Evolutionary conservation across 2,888 invertebrate genomes (phyloP), one percentile per base, ranked within the genome.

Genomic region (Lycaena phlaeas): DNA sequence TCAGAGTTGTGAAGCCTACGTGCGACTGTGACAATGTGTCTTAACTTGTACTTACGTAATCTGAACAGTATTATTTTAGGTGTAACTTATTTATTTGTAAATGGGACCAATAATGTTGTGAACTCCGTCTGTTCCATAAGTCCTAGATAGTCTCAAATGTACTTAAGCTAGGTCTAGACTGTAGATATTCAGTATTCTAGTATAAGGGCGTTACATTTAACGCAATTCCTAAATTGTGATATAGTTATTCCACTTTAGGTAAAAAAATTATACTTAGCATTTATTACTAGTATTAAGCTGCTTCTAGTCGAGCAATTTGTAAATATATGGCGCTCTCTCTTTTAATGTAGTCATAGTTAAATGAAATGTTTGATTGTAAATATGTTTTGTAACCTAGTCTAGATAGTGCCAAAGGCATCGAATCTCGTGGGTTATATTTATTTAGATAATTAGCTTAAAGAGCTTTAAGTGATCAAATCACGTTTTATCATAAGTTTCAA

Each of bases 141-240:
- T 44, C 42, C 41, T 46, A 18, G n/a, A 38, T 41, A 38, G 10
- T 37, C 25, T 38, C 34, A 17, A 18, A 30, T 37, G 43, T 37
- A 41, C 40, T 40, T 46, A 45, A 40, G 12, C n/a, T 38, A 28
- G 38, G 50, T 38, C 37, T 47, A 49, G 44, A 41, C 42, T 44
- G 41, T 30, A 65, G 64, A 49, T 59, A 54, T 44, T 59, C 68
- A 71, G 69, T 75, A 72, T 72, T 54, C 38, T 43, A 54, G 50
- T 51, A 44, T 56, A 52, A 12, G 42, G 42, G 69, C 75, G 76
- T 64, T 55, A 22, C 57, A 52, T 49, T 53, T 58, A 65, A 53
- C 77, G 79, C 69, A 59, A 78, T 81, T 82, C 82, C 82, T 81
- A 76, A 70, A 70, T 72, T 82, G 81, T 82, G 81, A 82, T 82